These are phyloP conservation scores for Acropternis orthonyx DNA, from an alignment of 2,797 vertebrate species.

Conservation along the genomic window DNA sequence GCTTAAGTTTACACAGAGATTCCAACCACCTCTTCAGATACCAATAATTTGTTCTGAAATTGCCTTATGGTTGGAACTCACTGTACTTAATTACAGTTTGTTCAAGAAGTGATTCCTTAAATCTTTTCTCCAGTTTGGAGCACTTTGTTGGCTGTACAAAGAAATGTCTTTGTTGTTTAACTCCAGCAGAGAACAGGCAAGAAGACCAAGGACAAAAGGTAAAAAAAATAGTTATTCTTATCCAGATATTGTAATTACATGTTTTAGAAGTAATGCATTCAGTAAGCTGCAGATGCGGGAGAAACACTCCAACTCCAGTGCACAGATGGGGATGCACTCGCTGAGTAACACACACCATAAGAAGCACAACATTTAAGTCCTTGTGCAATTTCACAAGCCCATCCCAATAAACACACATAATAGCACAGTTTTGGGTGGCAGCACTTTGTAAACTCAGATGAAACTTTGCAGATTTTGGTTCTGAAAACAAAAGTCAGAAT, in stretches of 20 bases:
- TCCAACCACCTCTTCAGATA: neutral
- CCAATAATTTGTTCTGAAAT: neutral
- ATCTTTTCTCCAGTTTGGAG: neutral
- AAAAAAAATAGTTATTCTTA: neutral
- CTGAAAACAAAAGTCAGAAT: neutral
- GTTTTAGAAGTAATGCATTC: neutral
- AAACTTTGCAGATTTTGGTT: neutral
- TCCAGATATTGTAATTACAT: neutral
- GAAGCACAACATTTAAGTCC: neutral
- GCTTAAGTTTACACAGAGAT: neutral
- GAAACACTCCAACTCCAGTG: neutral
- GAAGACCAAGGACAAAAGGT: slow-evolving; percentile 6
- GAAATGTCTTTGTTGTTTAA: neutral
- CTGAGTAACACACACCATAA: neutral
- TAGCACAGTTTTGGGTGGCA: neutral
- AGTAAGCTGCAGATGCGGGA: neutral
- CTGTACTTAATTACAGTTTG: neutral
- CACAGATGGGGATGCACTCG: neutral
- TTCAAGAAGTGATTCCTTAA: neutral
- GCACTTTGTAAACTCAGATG: neutral
- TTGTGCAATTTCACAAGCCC: neutral
- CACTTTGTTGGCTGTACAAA: neutral
- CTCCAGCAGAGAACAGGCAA: slow-evolving; percentile 15
- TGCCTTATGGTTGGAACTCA: neutral
- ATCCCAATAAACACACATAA: neutral